Evolutionary conservation across 2,888 invertebrate genomes (phyloP), one percentile per base, ranked within the genome.

Genomic region (Hecatera dysodea): DNA sequence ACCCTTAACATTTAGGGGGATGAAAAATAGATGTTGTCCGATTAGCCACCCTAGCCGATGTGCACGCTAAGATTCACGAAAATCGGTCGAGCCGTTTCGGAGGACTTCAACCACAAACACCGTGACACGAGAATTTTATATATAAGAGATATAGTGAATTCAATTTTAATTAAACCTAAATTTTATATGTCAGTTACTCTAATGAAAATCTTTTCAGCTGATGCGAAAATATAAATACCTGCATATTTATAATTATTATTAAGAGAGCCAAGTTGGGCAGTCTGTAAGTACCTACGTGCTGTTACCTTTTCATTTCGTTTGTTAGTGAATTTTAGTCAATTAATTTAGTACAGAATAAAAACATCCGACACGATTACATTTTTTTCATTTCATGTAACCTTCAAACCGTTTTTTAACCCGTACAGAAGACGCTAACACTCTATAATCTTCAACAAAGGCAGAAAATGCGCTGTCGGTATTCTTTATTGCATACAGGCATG

Each of bases 271-370:
- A 57, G n/a, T 73, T 22, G 39, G 69, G 57, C 72, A 52, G 72
- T 75, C 62, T 83, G 61, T 76, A 60, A 59, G 53, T 71, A 75
- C 70, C 42, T 17, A 44, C 27, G 53, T 72, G 80, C 78, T 75
- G 75, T 72, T 82, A 77, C 36, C 24, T 67, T 80, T 75, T 84
- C 59, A 75, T 79, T 89, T 87, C 71, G 72, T 90, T 91, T 87
- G 85, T 89, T 89, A 90, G 90, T 90, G 81, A 88, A 90, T 90
- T 92, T 93, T 92, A 90, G 93, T 93, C 93, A 93, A 93, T 93
- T 93, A 93, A 89, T 93, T 93, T 92, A 90, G 87, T 86, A 90
- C 89, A 87, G 87, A 92, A 90, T 91, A 92, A 92, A 39, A 89
- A 89, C 88, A 91, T 92, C 92, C 92, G 92, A 93, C 93, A 93